Evolutionary conservation across 2,888 invertebrate species (phyloP), one percentile per base, ranked within the genome.

Genomic region (Caenorhabditis wallacei): DNA sequence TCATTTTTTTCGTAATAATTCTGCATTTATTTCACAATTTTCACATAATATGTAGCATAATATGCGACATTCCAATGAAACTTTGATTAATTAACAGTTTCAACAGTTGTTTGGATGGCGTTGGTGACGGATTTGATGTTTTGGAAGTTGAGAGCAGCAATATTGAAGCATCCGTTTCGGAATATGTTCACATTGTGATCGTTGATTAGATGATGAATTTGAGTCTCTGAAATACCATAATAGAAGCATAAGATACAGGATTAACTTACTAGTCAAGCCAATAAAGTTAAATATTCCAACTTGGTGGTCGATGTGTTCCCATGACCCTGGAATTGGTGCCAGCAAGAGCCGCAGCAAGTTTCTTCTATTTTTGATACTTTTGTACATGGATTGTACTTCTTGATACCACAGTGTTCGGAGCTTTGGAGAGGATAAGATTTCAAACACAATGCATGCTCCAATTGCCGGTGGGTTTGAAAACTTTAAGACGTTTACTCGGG

Each of bases 221-320:
- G 90, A 10, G 69, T 72, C 8, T 70, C 86, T 85, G 91, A 71
- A 78, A 80, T 53, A 64, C 1, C 7, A 8, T 4, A 51, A 10
- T 61, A n/a, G n/a, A n/a, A n/a, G n/a, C n/a, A n/a, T n/a, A n/a
- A n/a, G n/a, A n/a, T n/a, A n/a, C n/a, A n/a, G n/a, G n/a, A 26
- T 35, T 1, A 72, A 81, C 83, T 51, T 46, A 87, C 87, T 94
- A 90, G 94, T 95, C 2, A 99, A 94, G 0, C 99, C 99, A 13
- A 98, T 98, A 93, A 96, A 99, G 0, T 97, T 97, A 94, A 99
- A 99, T 96, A 99, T 96, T 87, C 99, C 99, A 92, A 97, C 97
- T 93, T 97, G 92, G 51, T 95, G 94, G 8, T 95, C 95, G 86
- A 99, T 96, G 93, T 99, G 98, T 90, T 96, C 95, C 99, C 99